phyloP scores from a whole-genome alignment of 2,113 vertebrate species.

The Lycaon pictus region DNA sequence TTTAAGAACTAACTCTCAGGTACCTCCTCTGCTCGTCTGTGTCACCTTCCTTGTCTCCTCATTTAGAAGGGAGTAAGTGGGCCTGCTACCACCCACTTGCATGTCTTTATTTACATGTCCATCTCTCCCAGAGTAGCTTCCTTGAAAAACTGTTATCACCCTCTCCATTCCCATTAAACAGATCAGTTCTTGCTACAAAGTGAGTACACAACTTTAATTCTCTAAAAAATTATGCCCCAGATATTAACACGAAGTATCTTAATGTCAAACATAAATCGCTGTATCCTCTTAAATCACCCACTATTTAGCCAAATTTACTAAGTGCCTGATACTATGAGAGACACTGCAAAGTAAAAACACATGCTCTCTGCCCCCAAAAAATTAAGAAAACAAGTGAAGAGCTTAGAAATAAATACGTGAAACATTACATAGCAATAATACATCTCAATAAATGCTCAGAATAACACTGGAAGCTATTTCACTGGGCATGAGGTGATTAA shows the following conservation, averaged over 20 bases:
- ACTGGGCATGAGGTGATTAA: not conserved
- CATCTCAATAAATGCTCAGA: not conserved
- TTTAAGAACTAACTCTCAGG: not conserved
- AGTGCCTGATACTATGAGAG: not conserved
- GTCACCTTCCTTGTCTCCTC: not conserved
- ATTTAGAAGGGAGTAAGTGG: not conserved
- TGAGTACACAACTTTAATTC: not conserved
- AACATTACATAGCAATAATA: not conserved
- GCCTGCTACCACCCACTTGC: too few relatives aligned
- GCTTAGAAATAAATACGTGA: not conserved
- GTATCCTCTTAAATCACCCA: not conserved
- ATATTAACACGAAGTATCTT: not conserved
- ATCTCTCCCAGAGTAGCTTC: not conserved
- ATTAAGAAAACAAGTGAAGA: not conserved
- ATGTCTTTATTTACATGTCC: not conserved
- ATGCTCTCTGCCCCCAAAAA: not conserved
- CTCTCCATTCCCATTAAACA: not conserved
- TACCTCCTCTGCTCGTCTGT: not conserved
- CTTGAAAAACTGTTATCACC: not conserved
- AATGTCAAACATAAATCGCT: not conserved
- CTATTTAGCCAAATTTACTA: not conserved
- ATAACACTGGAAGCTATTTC: not conserved
- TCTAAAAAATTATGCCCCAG: not conserved
- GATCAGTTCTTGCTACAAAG: not conserved
- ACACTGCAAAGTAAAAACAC: not conserved